Evolutionary conservation across 2,797 vertebrate species (phyloP), one percentile per base, ranked within the genome.

Genomic region (Diplodus puntazzo): DNA sequence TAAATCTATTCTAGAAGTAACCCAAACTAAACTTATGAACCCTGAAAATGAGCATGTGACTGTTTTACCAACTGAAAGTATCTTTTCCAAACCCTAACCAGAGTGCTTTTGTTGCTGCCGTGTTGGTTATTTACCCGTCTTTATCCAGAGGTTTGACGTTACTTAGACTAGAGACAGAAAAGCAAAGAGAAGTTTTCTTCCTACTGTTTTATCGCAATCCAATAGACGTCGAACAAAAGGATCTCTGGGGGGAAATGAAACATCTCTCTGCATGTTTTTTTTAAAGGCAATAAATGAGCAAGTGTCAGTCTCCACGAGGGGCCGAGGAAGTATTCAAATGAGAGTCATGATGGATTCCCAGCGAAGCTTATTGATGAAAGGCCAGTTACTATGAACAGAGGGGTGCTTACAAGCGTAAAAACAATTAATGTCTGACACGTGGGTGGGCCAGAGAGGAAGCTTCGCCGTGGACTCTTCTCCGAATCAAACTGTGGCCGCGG

Each of bases 331-430:
- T 67, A 48, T 85, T 80, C 12, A 87, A 87, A 75, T 75, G 20
- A 79, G 34, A 82, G n/a, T 50, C 48, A 78, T 80, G 64, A 88
- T 74, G 69, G 69, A 49, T 83, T 85, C 67, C 70, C 48, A 75
- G 11, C 49, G 45, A 76, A 68, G 60, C 73, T 27, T 71, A 67
- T 81, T 84, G 75, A 34, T 43, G 59, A 54, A 75, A 82, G 30
- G 58, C 53, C 57, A 61, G 57, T 67, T 75, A 34, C 52, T 62
- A 42, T 27, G 50, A 82, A 75, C 74, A 69, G 21, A 80, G 55
- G n/a, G 43, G n/a, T 54, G 57, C 69, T 75, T 42, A 72, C 21
- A 65, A 71, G 72, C n/a, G 1, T 50, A 23, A 78, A 88, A 91
- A 84, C 79, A 84, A 80, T 74, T 70, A 52, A 48, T 30, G 42